Conservation (phyloP, 2,113 vertebrate genomes). For the Fulmarus glacialis region DNA sequence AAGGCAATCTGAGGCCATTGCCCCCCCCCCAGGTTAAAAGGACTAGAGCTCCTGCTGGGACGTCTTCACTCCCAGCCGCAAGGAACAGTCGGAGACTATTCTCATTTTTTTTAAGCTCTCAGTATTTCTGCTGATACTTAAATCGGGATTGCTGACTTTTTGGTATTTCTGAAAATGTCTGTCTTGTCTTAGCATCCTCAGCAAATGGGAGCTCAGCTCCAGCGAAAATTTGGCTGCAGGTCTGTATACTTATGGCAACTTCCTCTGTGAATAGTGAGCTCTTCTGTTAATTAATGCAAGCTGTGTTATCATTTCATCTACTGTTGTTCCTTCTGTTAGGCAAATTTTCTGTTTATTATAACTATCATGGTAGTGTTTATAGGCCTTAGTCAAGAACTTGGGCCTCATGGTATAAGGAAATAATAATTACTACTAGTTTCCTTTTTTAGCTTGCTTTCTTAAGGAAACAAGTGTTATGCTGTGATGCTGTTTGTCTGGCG, state of each 20-base stretch:
- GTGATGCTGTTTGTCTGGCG: neutral
- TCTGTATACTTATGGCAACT: constrained; percentile 14
- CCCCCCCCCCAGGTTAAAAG: neutral
- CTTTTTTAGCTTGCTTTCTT: constrained; percentile 17
- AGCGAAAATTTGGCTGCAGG: neutral
- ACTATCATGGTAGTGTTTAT: neutral
- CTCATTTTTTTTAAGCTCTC: neutral
- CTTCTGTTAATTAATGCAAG: constrained; percentile 46
- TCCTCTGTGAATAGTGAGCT: constrained; percentile 19
- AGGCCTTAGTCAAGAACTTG: constrained; percentile 15
- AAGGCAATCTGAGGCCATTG: neutral
- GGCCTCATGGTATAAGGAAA: neutral
- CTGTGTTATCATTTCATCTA: constrained; percentile 28
- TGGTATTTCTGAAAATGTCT: constrained; percentile 9
- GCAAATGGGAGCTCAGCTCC: neutral
- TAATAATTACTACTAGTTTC: constrained; percentile 3
- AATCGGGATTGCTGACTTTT: neutral
- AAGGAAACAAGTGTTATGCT: neutral
- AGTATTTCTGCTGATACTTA: constrained; percentile 7
- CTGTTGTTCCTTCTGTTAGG: constrained; percentile 45
- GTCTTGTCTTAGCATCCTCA: neutral
- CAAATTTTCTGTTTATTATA: constrained; percentile 34
- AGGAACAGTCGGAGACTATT: neutral
- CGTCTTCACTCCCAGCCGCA: neutral
- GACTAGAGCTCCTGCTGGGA: neutral